Evolutionary conservation across 2,113 vertebrate species (phyloP), one percentile per base, ranked within the genome.

Genomic region (Sapayoa aenigma): DNA sequence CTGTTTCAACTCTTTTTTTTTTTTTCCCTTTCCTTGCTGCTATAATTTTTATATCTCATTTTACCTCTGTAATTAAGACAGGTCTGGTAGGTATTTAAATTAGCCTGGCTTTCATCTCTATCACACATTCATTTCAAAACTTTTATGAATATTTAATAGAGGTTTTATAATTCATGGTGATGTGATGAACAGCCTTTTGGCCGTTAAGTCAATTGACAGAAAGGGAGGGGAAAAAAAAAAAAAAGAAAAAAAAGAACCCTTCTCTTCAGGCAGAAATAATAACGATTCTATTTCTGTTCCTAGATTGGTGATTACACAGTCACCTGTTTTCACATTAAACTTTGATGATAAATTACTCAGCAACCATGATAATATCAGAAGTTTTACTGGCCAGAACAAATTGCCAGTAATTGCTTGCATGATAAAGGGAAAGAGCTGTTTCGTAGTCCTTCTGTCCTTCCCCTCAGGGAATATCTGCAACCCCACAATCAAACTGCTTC

Each of bases 111-210:
- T 98, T 98, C 97, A 97, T 98, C 97, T 98, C 97, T 97, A 98
- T 97, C 98, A 97, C 97, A 98, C 97, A 98, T 98, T 98, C 98
- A 98, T 98, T 98, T 98, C 97, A 98, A 98, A 98, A 98, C 98
- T 98, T 98, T 98, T 98, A 98, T 98, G 98, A 98, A 98, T 98
- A 98, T 98, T 98, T 98, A 98, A 98, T 98, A 97, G 97, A 98
- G 97, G 97, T 97, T 98, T 98, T 98, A 98, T 98, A 98, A 98
- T 98, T 98, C 98, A 98, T 98, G 95, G 96, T 96, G 98, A 98
- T 98, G 97, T 98, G 98, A 98, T 98, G 98, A 98, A 98, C 97
- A 98, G 98, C 97, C 97, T 98, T 98, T 98, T 98, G 98, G 98
- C 98, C 96, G 65, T 98, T 98, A 98, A 98, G 97, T 98, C 97